Evolutionary conservation across 1,140 invertebrate genomes (phyloP), one percentile per base, ranked within the genome.

Genomic region (Drosophila rhopaloa): DNA sequence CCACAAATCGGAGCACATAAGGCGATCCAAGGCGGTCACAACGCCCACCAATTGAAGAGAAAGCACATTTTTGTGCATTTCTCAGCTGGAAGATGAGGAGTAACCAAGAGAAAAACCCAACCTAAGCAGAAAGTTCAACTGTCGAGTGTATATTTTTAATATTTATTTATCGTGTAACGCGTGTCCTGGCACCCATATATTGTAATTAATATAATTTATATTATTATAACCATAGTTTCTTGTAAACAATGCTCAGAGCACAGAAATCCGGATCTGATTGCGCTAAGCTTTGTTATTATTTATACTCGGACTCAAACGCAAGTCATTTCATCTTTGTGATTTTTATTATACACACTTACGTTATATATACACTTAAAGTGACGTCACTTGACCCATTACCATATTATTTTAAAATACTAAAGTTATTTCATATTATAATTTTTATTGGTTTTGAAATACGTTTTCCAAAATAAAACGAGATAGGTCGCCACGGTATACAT

Each of bases 311-410:
- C 55, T 82, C 48, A 59, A 77, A 85, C 81, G 35, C 67, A 85
- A 77, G 77, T 84, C 77, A 84, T 84, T 84, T 84, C 68, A 73
- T 80, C 60, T 77, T 85, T 84, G 81, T 85, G 81, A 84, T 85
- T 84, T 46, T 76, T 75, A 71, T 68, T 51, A 44, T 71, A 71
- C 47, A 63, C 41, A 61, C 48, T 24, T 68, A 61, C 35, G 58
- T 60, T 57, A 59, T 66, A 66, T 56, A 48, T 57, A 68, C 55
- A 56, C 37, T 27, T 32, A 44, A 44, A 56, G n/a, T n/a, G 16
- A 16, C 16, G 16, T 16, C 16, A 16, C 16, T 16, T 16, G 16
- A 16, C 16, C 16, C 19, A 19, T 19, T 19, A 24, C 24, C 24
- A 4, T 24, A 24, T 24, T 24, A 24, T 24, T 24, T 24, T 4